Conservation (phyloP, 1,140 invertebrate genomes). For the Acyrthosiphon pisum region DNA sequence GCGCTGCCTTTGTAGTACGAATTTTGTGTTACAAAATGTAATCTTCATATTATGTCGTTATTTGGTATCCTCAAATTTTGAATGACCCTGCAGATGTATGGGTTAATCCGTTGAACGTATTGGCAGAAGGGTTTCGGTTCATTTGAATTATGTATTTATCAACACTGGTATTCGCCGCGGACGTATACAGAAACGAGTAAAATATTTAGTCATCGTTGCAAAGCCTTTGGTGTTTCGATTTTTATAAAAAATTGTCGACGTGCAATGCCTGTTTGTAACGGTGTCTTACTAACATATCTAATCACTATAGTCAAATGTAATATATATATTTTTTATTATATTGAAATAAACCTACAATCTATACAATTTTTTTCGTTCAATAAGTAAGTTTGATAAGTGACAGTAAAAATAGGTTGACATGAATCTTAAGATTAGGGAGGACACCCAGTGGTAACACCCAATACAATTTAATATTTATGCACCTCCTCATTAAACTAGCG, state of each 20-base stretch:
- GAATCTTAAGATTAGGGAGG: too few species aligned
- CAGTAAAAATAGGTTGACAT: too few species aligned
- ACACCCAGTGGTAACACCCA: too few species aligned
- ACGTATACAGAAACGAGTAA: neutral
- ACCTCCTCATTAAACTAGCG: neutral
- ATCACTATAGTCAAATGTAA: neutral
- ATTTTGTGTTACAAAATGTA: neutral
- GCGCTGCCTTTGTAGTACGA: neutral
- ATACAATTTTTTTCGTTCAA: too few species aligned
- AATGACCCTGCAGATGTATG: neutral
- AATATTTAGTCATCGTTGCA: neutral
- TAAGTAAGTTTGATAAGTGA: too few species aligned
- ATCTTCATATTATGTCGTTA: neutral
- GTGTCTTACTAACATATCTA: neutral
- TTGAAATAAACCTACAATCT: too few species aligned
- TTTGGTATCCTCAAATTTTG: neutral
- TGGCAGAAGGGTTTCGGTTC: neutral
- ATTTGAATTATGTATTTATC: neutral
- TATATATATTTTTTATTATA: neutral
- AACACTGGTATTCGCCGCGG: neutral
- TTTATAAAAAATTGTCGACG: neutral
- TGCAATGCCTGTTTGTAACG: neutral
- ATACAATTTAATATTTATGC: neutral
- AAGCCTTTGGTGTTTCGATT: neutral
- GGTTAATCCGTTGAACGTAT: neutral